Evolutionary conservation across 1,140 invertebrate species (phyloP), one percentile per base, ranked within the genome.

Genomic region (Ganaspis sp.): DNA sequence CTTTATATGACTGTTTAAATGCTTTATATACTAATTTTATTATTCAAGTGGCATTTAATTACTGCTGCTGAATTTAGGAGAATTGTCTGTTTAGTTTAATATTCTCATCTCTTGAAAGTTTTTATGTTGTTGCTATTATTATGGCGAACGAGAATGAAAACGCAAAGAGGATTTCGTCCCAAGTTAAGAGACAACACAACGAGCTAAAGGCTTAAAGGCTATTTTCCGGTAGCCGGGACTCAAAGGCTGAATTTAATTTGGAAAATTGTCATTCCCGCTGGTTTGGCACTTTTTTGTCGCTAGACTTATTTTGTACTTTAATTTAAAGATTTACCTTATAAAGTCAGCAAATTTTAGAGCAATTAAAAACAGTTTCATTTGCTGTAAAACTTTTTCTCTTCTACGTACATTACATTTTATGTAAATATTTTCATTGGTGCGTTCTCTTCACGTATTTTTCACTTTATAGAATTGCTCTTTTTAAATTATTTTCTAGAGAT

Each of bases 211-310:
- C 29, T 34, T 34, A 34, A n/a, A 17, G n/a, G 54, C 19, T 1
- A 12, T 64, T 64, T 64, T n/a, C 21, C 23, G 23, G 54, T 29
- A 26, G 21, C 21, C 29, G 21, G 54, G 21, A 64, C 23, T 64
- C 23, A n/a, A 64, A 64, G 54, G 21, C 23, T 64, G 23, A 64
- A 64, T 64, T 64, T 29, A 64, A 64, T 64, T 64, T 23, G 21
- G 54, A 64, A 64, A 64, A 29, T 64, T 29, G 54, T 64, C 21
- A 64, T 64, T 64, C 23, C 2, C 23, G 26, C 54, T 23, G 11
- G 53, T 15, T 49, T 5, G 11, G 12, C 42, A 58, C 53, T 58
- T 58, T 58, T 58, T 58, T 58, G 53, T 23, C 19, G 11, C 21
- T 12, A 15, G 53, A 64, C 54, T 64, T n/a, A n/a, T n/a, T 64